A percentile compares a stretch with the other conserved stretches of the same genome.
These are phyloP conservation scores for Chrysogorgia sp. DNA, from an alignment of 92 coral and sea anemone species.

Conservation along the genomic window DNA sequence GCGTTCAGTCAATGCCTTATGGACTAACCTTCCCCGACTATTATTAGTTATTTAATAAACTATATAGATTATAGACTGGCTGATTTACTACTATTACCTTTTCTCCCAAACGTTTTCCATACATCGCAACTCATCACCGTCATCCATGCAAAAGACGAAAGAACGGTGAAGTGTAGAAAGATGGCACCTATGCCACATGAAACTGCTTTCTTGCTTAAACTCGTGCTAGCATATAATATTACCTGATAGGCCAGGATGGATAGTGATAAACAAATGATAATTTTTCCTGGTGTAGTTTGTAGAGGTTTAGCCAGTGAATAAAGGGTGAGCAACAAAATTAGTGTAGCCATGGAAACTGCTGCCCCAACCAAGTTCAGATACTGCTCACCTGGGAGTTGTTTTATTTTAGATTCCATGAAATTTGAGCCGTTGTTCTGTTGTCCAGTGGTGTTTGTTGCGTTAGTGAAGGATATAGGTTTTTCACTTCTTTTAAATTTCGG, in stretches of 20 bases:
- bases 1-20: too few relatives aligned
- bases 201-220: conserved; percentile 42
- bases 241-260: conserved; percentile 59
- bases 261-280: conserved; percentile 61
- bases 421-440: not conserved
- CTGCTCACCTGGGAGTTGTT: not conserved
- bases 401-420: not conserved
- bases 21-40: too few relatives aligned
- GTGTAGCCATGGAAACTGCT: conserved; percentile 44
- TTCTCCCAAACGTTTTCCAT: conserved; percentile 61
- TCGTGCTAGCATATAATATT: conserved; percentile 33
- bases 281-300: conserved; percentile 70
- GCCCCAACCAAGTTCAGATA: conserved; percentile 52
- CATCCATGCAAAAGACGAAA: conserved; percentile 71
- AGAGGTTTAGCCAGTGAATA: conserved; percentile 51
- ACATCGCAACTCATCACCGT: conserved; percentile 68
- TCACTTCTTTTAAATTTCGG: not conserved
- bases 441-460: conserved; percentile 6
- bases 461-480: too few relatives aligned
- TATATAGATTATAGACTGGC: too few relatives aligned
- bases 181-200: conserved; percentile 61
- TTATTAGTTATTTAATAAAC: too few relatives aligned
- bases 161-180: conserved; percentile 55
- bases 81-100: too few relatives aligned
- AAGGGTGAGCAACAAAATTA: conserved; percentile 54